These are phyloP conservation scores for Drosophila setifemur DNA, from an alignment of 1,140 invertebrate genomes.

Conservation along the genomic window DNA sequence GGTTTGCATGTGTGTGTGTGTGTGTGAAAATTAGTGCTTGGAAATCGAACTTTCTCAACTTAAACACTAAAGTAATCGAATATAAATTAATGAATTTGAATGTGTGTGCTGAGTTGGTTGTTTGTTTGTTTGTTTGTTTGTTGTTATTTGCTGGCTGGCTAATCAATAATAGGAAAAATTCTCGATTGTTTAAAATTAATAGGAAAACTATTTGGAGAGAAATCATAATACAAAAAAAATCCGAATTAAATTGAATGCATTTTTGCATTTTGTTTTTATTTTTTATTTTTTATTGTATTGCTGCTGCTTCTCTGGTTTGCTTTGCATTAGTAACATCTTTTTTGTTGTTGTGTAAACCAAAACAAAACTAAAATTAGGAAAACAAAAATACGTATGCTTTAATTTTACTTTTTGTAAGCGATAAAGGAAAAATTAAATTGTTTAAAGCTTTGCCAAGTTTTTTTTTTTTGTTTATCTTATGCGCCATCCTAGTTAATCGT, in stretches of 20 bases:
- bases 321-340: slow-evolving; percentile 71
- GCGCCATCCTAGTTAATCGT: slow-evolving; percentile 56
- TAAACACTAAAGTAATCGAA: slow-evolving; percentile 40
- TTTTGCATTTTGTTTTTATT: slow-evolving; percentile 19
- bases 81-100: slow-evolving; percentile 67
- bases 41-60: slow-evolving; percentile 40
- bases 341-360: slow-evolving; percentile 58
- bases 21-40: slow-evolving; percentile 61
- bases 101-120: slow-evolving; percentile 46
- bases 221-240: slow-evolving; percentile 40
- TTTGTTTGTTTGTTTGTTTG: slow-evolving; percentile 17
- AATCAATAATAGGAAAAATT: slow-evolving; percentile 74
- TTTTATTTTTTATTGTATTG: slow-evolving; percentile 43
- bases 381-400: slow-evolving; percentile 66
- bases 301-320: slow-evolving; percentile 63
- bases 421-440: slow-evolving; percentile 76
- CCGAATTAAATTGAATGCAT: slow-evolving; percentile 40
- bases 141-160: slow-evolving; percentile 45
- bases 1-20: slow-evolving; percentile 51
- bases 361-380: slow-evolving; percentile 69
- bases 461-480: slow-evolving; percentile 37
- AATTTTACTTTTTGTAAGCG: slow-evolving; percentile 58
- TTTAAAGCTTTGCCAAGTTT: slow-evolving; percentile 81
- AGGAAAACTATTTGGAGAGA: slow-evolving; percentile 52
- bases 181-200: slow-evolving; percentile 70